Conservation (phyloP, 2,888 invertebrate species). For the Scaptomyza reducta region DNA sequence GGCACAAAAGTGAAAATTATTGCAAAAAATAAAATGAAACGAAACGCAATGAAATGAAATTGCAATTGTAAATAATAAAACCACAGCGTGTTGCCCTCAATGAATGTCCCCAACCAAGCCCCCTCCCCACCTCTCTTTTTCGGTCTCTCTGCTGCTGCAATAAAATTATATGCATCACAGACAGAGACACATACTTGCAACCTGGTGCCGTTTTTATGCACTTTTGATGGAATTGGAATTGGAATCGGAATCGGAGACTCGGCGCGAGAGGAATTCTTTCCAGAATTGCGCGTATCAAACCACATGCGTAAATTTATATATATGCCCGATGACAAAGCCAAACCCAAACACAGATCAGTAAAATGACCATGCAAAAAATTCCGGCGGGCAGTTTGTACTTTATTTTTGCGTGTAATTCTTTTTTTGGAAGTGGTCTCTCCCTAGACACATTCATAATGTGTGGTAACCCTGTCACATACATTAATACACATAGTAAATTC, state of each 20-base stretch:
- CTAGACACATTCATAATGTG: slow-evolving; percentile 14
- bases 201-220: slow-evolving; percentile 13
- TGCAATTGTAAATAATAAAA: slow-evolving; percentile 82
- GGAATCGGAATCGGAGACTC: slow-evolving; percentile 53
- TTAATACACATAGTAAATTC: slow-evolving; percentile 28
- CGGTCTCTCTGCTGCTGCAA: slow-evolving; percentile 48
- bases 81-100: slow-evolving; percentile 67
- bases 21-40: slow-evolving; percentile 32
- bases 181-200: slow-evolving; percentile 19
- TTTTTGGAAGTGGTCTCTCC: slow-evolving; percentile 24
- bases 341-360: slow-evolving; percentile 22
- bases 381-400: slow-evolving; percentile 62
- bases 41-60: slow-evolving; percentile 49
- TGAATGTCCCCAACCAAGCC: slow-evolving; percentile 17
- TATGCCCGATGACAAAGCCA: neutral
- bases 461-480: slow-evolving; percentile 1
- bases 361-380: slow-evolving; percentile 59
- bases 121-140: neutral
- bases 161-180: slow-evolving; percentile 75
- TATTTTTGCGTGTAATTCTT: slow-evolving; percentile 15
- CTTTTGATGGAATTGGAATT: slow-evolving; percentile 65
- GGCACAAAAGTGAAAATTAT: slow-evolving; percentile 62
- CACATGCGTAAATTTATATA: slow-evolving; percentile 81
- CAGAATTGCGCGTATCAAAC: slow-evolving; percentile 76
- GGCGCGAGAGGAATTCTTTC: neutral